Evolutionary conservation across 1,140 invertebrate species (phyloP), one percentile per base, ranked within the genome.

Genomic region (Piezodorus guildinii): DNA sequence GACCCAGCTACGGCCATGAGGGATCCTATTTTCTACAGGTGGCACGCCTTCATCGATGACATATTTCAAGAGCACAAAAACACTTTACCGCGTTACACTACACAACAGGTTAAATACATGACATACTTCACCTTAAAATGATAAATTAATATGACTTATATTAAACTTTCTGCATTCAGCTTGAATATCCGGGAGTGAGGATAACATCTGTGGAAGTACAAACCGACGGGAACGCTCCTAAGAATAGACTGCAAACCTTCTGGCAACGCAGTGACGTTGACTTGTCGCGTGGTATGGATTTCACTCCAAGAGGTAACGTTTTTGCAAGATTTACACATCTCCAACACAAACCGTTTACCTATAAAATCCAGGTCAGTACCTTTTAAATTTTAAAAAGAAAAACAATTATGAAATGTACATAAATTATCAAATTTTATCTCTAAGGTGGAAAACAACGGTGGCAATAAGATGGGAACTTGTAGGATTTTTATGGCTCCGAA

Each of bases 21-120:
- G 14, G 90, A 94, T 74, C 90, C 90, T 0, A 74, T 88, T 10
- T 93, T 94, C 76, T 94, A 91, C 73, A 82, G 86, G 71, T 91
- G 85, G 85, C 90, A 93, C 69, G 82, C 85, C 3, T 85, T 83
- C 69, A 78, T 92, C 25, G 87, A 94, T 69, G 81, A 89, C 59
- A 76, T 93, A 5, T 92, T 92, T 77, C 77, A 83, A 65, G 79
- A 86, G 69, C 84, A 86, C 73, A 92, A 92, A 74, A 79, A 77
- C 25, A 84, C 82, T 8, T 73, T 91, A 19, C 75, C 80, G 1
- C 73, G 79, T 60, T 89, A 89, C 67, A 80, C 74, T 0, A 68
- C 71, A 14, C 75, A 81, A 64, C 77, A 82, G 72, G 81, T 83
- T 71, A 27, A 6, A 49, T 6, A 19, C 8, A 49, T 6, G 14